Percentiles rank a stretch among this genome's conserved stretches.
These are phyloP conservation scores for Acleris emargana DNA, from an alignment of 2,888 invertebrate species.

Conservation along the genomic window DNA sequence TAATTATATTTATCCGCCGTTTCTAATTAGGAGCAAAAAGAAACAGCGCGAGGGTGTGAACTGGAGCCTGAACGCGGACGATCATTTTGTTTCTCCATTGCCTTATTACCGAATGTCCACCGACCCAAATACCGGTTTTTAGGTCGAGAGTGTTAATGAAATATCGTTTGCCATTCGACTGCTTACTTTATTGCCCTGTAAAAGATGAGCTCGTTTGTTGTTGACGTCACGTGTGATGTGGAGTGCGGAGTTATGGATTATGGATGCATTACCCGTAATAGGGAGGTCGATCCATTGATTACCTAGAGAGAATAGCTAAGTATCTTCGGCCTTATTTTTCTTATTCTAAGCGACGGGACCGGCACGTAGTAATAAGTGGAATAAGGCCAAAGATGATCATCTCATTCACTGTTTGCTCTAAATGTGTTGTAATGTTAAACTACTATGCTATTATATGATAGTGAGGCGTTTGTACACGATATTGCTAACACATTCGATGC, in stretches of 20 bases:
- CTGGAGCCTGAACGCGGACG: constrained; percentile 59
- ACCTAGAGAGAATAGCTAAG: background rate
- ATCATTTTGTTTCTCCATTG: constrained; percentile 51
- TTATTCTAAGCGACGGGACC: background rate
- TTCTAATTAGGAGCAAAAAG: constrained; percentile 27
- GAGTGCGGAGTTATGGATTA: constrained; percentile 15
- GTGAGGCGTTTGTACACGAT: no score
- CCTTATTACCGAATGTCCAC: constrained; percentile 49
- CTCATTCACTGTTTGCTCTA: no score
- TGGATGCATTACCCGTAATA: constrained; percentile 12
- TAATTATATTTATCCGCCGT: constrained; percentile 30
- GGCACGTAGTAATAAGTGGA: background rate
- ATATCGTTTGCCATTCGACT: constrained; percentile 69
- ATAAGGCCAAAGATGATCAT: no score
- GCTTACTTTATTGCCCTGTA: constrained; percentile 60
- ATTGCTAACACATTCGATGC: no score
- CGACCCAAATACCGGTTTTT: constrained; percentile 63
- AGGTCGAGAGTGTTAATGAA: constrained; percentile 71
- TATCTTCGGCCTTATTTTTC: no score
- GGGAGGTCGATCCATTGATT: constrained; percentile 3
- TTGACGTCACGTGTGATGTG: constrained; percentile 43
- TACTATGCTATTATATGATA: no score
- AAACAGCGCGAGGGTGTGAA: constrained; percentile 30
- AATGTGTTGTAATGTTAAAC: no score
- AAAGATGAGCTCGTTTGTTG: constrained; percentile 48